A percentile compares a stretch with the other conserved stretches of the same genome.
phyloP scores from a whole-genome alignment of 1,140 invertebrate genomes.

The Sycophaga agraensis region DNA sequence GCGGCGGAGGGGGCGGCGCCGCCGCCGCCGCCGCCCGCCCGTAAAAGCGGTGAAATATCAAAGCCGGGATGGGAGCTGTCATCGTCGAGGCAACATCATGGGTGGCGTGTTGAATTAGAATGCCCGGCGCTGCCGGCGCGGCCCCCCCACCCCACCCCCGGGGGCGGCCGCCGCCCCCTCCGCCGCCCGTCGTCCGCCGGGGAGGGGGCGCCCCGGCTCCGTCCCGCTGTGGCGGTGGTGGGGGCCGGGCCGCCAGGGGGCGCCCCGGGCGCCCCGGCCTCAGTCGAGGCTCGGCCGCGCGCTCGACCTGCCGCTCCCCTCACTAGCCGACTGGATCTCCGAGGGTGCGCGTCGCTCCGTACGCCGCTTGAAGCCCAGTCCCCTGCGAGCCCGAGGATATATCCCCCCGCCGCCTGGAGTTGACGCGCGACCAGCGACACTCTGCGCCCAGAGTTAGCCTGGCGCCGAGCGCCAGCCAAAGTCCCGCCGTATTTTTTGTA shows the following conservation, averaged over 20 bases:
- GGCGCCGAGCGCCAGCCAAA: no score
- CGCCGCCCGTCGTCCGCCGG: not conserved
- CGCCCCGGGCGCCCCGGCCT: conserved; percentile 44
- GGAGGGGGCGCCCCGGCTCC: not conserved
- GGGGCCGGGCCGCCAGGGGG: not conserved
- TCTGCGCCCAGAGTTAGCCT: not conserved
- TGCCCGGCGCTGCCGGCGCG: conserved; percentile 45
- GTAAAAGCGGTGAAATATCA: conserved; percentile 63
- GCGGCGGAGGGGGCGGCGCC: conserved; percentile 41
- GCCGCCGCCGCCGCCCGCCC: conserved; percentile 37
- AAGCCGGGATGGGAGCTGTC: conserved; percentile 64
- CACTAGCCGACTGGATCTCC: not conserved
- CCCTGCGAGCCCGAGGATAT: no score
- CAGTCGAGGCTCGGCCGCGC: conserved; percentile 30
- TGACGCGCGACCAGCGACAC: no score
- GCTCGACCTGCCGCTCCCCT: not conserved
- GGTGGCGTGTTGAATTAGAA: conserved; percentile 66
- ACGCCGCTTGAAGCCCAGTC: no score
- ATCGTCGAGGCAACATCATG: conserved; percentile 66
- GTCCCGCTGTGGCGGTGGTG: not conserved
- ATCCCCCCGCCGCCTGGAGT: not conserved
- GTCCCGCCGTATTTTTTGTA: not conserved
- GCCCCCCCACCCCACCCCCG: conserved; percentile 31
- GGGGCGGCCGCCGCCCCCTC: conserved; percentile 48
- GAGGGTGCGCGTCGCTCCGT: not conserved